Evolutionary conservation across 53 echinoderm and acorn worm species (phyloP).

Genomic region (Henricia sp.): DNA sequence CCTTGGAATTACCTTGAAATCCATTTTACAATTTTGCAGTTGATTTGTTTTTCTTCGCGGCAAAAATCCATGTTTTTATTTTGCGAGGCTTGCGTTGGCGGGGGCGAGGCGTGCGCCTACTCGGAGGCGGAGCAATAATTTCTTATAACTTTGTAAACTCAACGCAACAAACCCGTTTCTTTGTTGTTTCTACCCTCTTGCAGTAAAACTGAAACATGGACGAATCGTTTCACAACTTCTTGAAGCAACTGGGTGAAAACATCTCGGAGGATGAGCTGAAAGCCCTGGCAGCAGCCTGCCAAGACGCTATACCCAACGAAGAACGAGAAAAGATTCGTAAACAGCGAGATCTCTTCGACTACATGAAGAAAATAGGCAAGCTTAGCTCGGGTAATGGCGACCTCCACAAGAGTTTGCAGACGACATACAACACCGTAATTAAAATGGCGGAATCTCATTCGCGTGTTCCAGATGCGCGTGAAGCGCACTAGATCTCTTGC

Average conservation of each 20-base stretch:
- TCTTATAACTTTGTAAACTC: too few species aligned
- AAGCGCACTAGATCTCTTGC: too few species aligned
- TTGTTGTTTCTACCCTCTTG: too few species aligned
- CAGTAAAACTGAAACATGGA: background rate
- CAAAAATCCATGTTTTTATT: too few species aligned
- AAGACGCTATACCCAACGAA: slow-evolving; percentile 91
- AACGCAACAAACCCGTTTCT: too few species aligned
- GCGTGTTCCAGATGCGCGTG: background rate
- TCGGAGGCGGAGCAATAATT: too few species aligned
- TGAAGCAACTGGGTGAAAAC: slow-evolving; percentile 91
- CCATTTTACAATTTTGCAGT: too few species aligned
- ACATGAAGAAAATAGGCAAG: slow-evolving; percentile 91
- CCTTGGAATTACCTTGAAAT: too few species aligned
- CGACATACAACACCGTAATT: background rate
- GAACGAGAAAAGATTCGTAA: slow-evolving; percentile 77
- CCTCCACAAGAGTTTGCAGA: too few species aligned
- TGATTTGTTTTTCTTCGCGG: too few species aligned
- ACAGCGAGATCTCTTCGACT: slow-evolving; percentile 88
- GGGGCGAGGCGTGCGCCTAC: too few species aligned
- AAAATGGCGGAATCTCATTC: background rate
- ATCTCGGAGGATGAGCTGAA: slow-evolving; percentile 93
- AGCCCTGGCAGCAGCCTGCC: slow-evolving; percentile 87
- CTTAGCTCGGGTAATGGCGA: slow-evolving; percentile 81
- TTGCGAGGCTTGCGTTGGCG: too few species aligned
- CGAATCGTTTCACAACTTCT: slow-evolving; percentile 89